Evolutionary conservation across 1,140 invertebrate genomes (phyloP).

Genomic region (Aphelinus certus): DNA sequence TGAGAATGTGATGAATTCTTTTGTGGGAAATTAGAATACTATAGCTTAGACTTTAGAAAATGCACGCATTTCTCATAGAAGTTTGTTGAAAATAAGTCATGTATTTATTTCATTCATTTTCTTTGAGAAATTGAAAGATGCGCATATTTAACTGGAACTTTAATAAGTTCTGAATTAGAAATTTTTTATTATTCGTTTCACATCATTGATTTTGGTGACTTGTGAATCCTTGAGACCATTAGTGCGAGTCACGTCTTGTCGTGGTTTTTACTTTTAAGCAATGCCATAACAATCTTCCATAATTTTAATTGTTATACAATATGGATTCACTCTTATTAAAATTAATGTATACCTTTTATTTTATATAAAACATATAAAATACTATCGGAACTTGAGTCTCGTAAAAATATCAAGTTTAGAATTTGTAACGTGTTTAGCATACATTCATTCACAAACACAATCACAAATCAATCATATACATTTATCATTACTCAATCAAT

Average conservation of each 20-base stretch:
- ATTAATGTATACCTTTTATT: slow-evolving; percentile 46
- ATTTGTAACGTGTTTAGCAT: not conserved
- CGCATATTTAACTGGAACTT: not conserved
- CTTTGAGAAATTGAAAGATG: slow-evolving; percentile 20
- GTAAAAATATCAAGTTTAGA: not conserved
- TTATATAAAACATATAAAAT: not conserved
- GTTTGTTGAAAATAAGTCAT: not conserved
- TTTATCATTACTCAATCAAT: not conserved
- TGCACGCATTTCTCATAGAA: slow-evolving; percentile 9
- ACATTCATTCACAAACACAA: not conserved
- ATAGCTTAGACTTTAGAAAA: slow-evolving; percentile 11
- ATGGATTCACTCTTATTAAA: slow-evolving; percentile 62
- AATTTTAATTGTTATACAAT: slow-evolving; percentile 36
- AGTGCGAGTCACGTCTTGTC: slow-evolving; percentile 29
- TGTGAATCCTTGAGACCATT: slow-evolving; percentile 55
- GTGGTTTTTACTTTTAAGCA: slow-evolving; percentile 43
- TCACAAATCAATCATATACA: not conserved
- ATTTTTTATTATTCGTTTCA: slow-evolving; percentile 37
- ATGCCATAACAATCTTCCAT: slow-evolving; percentile 53
- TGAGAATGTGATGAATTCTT: slow-evolving; percentile 19
- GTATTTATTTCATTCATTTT: slow-evolving; percentile 12
- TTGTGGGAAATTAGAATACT: slow-evolving; percentile 21
- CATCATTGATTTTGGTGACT: slow-evolving; percentile 60
- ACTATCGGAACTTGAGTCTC: not conserved
- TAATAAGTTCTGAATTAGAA: slow-evolving; percentile 26